phyloP scores from a whole-genome alignment of 2,113 vertebrate genomes.

The Neomonachus schauinslandi region DNA sequence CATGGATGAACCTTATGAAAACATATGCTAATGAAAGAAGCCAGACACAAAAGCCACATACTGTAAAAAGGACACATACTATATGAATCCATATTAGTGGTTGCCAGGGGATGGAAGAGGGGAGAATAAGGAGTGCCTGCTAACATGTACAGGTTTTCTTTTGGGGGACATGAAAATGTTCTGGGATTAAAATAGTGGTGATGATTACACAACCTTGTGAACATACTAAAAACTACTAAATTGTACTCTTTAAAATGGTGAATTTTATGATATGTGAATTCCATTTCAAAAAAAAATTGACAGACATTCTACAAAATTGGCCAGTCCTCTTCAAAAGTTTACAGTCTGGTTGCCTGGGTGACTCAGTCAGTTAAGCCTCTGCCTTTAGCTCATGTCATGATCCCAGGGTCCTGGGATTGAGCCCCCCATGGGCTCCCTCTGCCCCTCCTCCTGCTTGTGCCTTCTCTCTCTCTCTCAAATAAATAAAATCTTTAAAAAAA shows the following conservation, averaged over 20 bases:
- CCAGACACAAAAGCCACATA: background rate
- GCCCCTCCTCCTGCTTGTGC: no score
- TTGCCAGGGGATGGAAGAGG: background rate
- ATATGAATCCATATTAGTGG: background rate
- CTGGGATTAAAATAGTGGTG: background rate
- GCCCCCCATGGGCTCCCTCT: no score
- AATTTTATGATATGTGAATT: background rate
- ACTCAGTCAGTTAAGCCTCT: background rate
- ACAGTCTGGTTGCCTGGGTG: background rate
- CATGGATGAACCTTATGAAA: background rate
- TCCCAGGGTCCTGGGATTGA: background rate
- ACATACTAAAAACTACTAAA: background rate
- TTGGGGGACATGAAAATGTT: background rate
- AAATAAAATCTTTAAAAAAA: background rate
- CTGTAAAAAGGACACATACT: background rate
- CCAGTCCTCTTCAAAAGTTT: background rate
- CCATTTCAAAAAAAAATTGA: background rate
- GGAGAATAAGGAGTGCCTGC: background rate
- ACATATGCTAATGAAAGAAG: background rate
- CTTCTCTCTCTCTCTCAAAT: background rate
- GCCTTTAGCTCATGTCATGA: background rate
- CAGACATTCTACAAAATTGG: background rate
- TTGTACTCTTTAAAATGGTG: slow-evolving; percentile 13
- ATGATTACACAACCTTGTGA: background rate
- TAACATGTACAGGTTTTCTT: background rate